Evolutionary conservation across 2,888 invertebrate genomes (phyloP), one percentile per base, ranked within the genome.

Genomic region (Mystacides longicornis): DNA sequence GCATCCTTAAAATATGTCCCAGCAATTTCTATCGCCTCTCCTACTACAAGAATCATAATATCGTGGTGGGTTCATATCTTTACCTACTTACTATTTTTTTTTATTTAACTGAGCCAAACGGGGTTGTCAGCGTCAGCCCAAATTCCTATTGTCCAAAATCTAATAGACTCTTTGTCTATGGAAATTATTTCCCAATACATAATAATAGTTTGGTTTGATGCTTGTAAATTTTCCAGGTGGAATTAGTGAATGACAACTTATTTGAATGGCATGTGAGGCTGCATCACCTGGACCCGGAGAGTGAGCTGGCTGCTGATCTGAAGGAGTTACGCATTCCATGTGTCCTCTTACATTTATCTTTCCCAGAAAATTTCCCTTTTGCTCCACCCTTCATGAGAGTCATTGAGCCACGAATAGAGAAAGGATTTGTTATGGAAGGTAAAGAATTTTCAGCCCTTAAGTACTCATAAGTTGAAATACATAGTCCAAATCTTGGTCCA

Each of bases 291-390:
- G 92, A 92, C 73, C 83, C 87, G 1, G 91, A 92, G 67, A 90
- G 89, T 67, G 87, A 89, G 62, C 75, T 92, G 63, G 86, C 87
- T n/a, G 79, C 77, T 51, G 92, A 92, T 70, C 86, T 92, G 81
- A 80, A 81, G 54, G 89, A 90, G 68, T 72, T 89, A 60, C 83
- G 83, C 65, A 81, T 91, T 61, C 75, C 82, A 18, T 80, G 82
- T 70, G 90, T 92, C 65, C 76, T 89, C 62, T 77, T 92, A 63
- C 89, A 90, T 69, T 76, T 90, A 64, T 78, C 86, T 62, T 92
- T 92, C 72, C 92, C 92, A 16, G 89, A 92, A 66, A 91, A 90
- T 69, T 92, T 92, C 67, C 92, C 92, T 43, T 92, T 92, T 67
- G 87, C 89, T 42, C 92, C 92, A 51, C 92, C 92, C 43, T 92